Evolutionary conservation across 2,797 vertebrate species (phyloP).

Genomic region (Pangasius krempfi): DNA sequence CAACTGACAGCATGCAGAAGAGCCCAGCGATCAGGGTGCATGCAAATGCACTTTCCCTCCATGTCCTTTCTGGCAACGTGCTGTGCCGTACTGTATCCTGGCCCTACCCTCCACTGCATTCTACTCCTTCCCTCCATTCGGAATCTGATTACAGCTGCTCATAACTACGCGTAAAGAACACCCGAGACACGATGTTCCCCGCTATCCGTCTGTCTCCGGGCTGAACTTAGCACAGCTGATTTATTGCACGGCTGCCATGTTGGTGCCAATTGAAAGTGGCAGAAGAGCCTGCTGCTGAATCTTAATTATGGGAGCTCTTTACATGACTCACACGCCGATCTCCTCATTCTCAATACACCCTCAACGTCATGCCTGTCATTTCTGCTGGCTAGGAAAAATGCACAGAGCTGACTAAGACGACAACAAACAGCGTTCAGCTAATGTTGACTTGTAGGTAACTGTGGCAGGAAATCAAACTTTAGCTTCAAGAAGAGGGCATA

Average conservation of each 20-base stretch:
- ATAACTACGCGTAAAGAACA: conserved; percentile 55
- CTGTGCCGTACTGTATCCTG: neutral
- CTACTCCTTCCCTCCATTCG: neutral
- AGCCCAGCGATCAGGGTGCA: neutral
- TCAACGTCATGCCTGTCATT: conserved; percentile 11
- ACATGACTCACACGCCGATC: conserved; percentile 30
- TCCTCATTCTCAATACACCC: neutral
- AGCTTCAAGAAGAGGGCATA: neutral
- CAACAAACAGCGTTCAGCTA: neutral
- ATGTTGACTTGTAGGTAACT: neutral
- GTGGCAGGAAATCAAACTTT: neutral
- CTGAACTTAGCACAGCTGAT: conserved; percentile 64
- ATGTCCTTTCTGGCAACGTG: neutral
- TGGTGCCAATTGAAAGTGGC: conserved; percentile 71
- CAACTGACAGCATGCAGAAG: conserved; percentile 16
- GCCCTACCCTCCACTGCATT: neutral
- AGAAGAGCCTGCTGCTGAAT: conserved; percentile 65
- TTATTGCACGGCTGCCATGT: conserved; percentile 68
- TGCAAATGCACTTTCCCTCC: conserved; percentile 23
- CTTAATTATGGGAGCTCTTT: conserved; percentile 67
- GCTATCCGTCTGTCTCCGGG: conserved; percentile 58
- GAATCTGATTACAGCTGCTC: conserved; percentile 43
- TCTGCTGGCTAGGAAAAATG: neutral
- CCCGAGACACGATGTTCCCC: conserved; percentile 48
- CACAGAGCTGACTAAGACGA: neutral